Evolutionary conservation across 2,113 vertebrate genomes (phyloP), one percentile per base, ranked within the genome.

Genomic region (Lycocorax pyrrhopterus): DNA sequence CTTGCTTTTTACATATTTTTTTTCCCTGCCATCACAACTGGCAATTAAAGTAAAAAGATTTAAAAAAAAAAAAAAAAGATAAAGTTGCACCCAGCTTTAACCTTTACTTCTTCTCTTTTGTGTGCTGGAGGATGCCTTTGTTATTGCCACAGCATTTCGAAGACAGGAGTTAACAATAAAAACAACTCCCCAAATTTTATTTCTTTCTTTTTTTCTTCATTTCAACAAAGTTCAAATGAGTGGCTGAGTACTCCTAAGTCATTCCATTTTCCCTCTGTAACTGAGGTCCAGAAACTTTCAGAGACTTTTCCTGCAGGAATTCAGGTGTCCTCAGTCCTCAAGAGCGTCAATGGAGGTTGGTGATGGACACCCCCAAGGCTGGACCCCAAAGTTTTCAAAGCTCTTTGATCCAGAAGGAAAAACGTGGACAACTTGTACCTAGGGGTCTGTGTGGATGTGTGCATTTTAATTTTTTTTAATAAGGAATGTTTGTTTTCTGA

Each of bases 1-100:
- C 88, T 93, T 72, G 53, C 95, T 92, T 96, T 95, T 94, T 90
- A 90, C 76, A 37, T 92, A 52, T 86, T 76, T 95, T 89, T 82
- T 62, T 22, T 7, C 10, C 64, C 68, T 97, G 86, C 89, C 81
- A 89, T 90, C 76, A 68, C 75, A 96, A 95, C 89, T 82, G 76
- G 83, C 92, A 96, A 95, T 97, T 97, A 96, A 97, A 95, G 73
- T 72, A 86, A 97, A 95, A 94, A 95, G 67, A 67, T 82, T 92
- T 6, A 6, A 51, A 56, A 83, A 6, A 51, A 56, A 84, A 75
- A 84, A 67, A 58, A 35, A 3, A 37, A 1, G 0, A 49, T 44
- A 5, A 72, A 67, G 51, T 79, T 84, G 64, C 73, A 64, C 64
- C 52, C 47, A 75, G 75, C 10, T 90, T 95, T 92, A 92, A 94